phyloP scores from a whole-genome alignment of 2,888 invertebrate genomes.

The Therioaphis trifolii region DNA sequence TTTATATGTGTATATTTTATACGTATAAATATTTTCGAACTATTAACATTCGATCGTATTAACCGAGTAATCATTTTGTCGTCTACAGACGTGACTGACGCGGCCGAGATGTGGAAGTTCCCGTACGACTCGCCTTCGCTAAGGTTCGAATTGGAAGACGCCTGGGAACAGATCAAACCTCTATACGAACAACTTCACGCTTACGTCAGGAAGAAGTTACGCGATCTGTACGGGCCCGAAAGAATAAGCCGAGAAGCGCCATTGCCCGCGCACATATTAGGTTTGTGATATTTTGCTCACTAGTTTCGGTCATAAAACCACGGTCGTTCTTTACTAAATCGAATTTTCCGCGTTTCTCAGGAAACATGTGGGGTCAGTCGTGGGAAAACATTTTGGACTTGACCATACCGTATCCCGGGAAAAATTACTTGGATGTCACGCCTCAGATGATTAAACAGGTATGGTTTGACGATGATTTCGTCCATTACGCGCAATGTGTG shows the following conservation, averaged over 20 bases:
- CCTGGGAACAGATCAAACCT: constrained; percentile 87
- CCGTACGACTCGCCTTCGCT: constrained; percentile 84
- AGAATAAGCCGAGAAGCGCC: constrained; percentile 83
- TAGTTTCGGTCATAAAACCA: background rate
- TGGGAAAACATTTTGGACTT: constrained; percentile 86
- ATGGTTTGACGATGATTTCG: no score
- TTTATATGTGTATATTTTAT: no score
- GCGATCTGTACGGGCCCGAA: constrained; percentile 86
- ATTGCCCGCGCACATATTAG: constrained; percentile 85
- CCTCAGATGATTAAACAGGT: constrained; percentile 84
- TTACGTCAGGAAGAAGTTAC: constrained; percentile 85
- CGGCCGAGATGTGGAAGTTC: constrained; percentile 89
- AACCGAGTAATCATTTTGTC: no score
- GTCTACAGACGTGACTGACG: constrained; percentile 83
- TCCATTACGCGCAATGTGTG: no score
- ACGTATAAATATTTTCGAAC: no score
- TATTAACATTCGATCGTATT: no score
- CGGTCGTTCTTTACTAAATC: background rate
- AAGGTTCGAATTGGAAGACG: constrained; percentile 81
- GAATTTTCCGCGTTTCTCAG: constrained; percentile 67
- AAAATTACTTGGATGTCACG: constrained; percentile 84
- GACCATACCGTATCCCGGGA: constrained; percentile 87
- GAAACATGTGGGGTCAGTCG: constrained; percentile 91
- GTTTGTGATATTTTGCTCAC: constrained; percentile 65
- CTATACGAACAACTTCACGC: constrained; percentile 89